A percentile compares a stretch with the other conserved stretches of the same genome.
phyloP scores from a whole-genome alignment of 2,113 vertebrate genomes.

The Myotis yumanensis region DNA sequence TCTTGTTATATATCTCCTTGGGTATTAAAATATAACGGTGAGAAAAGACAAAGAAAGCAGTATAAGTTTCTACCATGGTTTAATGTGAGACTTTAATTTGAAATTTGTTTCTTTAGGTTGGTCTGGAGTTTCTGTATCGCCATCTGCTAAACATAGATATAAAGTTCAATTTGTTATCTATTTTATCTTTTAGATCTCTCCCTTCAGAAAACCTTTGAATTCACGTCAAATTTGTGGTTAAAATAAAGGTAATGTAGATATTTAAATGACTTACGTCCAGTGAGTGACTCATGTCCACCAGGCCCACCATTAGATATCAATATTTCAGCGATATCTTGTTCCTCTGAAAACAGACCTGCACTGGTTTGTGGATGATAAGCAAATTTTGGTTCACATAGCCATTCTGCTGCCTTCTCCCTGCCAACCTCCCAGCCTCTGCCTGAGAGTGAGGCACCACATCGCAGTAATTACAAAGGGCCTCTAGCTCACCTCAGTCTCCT shows the following conservation, averaged over 20 bases:
- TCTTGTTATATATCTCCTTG: background rate
- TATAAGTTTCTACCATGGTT: background rate
- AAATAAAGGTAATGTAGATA: background rate
- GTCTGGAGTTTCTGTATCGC: background rate
- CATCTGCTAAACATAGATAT: background rate
- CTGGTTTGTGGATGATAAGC: background rate
- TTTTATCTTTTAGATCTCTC: slow-evolving; percentile 12
- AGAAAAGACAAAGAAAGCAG: background rate
- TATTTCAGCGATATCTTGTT: background rate
- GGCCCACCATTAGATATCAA: background rate
- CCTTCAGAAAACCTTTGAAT: background rate
- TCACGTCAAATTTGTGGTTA: background rate
- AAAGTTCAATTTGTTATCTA: background rate
- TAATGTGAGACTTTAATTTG: background rate
- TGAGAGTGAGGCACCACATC: background rate
- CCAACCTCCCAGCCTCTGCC: background rate
- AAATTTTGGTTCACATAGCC: background rate
- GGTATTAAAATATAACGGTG: background rate
- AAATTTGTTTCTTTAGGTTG: background rate
- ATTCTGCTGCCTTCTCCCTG: background rate
- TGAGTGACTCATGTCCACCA: background rate
- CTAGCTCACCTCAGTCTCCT: background rate
- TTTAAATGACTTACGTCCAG: background rate
- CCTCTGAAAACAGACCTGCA: background rate
- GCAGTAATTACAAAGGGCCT: background rate